Evolutionary conservation across 2,797 vertebrate genomes (phyloP).

Genomic region (Lepus oiostolus): DNA sequence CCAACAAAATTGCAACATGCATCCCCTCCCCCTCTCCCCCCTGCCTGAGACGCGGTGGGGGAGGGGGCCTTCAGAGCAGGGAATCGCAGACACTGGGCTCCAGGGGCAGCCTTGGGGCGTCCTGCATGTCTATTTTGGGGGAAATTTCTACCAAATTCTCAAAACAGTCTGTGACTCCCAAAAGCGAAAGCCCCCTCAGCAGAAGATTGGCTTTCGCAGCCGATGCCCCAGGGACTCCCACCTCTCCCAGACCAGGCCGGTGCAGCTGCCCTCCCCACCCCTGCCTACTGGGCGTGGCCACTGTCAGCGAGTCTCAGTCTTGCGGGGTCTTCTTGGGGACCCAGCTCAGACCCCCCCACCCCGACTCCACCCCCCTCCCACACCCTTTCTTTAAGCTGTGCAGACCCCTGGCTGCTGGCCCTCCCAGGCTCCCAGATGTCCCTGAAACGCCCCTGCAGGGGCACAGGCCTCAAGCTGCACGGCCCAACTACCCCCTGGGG

Average conservation of each 20-base stretch:
- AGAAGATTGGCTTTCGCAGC: neutral
- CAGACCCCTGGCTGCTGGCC: neutral
- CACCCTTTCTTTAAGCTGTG: neutral
- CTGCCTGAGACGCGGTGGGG: neutral
- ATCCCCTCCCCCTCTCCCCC: neutral
- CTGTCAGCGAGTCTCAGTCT: neutral
- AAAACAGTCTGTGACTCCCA: neutral
- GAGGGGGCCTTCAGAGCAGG: neutral
- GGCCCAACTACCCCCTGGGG: neutral
- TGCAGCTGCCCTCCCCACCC: neutral
- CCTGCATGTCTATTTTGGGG: neutral
- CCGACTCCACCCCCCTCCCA: neutral
- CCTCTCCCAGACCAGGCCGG: neutral
- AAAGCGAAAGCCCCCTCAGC: neutral
- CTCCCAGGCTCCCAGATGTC: neutral
- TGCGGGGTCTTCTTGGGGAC: neutral
- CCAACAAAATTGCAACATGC: neutral
- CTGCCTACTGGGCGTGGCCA: too few species aligned
- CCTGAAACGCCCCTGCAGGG: neutral
- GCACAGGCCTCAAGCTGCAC: neutral
- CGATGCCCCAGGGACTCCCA: neutral
- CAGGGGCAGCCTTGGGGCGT: neutral
- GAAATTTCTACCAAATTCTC: neutral
- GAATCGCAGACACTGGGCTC: fast-evolving
- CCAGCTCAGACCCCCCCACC: neutral